Base-by-base conservation (phyloP, 2,113 vertebrate genomes). In the Rhinichthys klamathensis region DNA sequence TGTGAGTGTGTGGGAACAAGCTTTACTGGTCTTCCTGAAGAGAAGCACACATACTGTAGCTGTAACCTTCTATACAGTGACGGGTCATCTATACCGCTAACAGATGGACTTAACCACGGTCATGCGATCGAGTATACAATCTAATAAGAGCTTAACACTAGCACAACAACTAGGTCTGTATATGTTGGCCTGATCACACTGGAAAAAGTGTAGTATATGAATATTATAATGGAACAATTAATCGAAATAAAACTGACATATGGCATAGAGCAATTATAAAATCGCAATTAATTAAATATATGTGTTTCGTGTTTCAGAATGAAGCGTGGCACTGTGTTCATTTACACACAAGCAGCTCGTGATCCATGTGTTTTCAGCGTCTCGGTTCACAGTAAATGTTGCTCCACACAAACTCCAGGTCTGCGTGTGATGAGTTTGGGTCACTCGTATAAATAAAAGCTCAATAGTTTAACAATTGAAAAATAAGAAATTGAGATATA, bases 1-100 rank as follows among this genome's bases (percentile, higher is more conserved):
- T 74, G 38, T 56, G 41, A 54, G 87, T 51, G 60, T 63, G 54
- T 72, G 51, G 21, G 67, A 54, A 27, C 41, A 69, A 51, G 61
- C 9, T 27, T 18, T 69, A 51, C 61, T 5, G 3, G 15, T 80
- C 61, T 51, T 35, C 4, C 25, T 67, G 27, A 82, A 78, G 5
- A 13, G 51, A 58, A 13, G 0, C 5, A 82, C 8, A 63, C n/a
- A 67, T 16, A 38, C 35, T 38, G 4, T 38, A 63, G 58, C n/a
- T 80, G 16, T 46, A 51, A 49, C 18, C 16, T 15, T 49, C n/a
- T 77, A 38, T 21, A 21, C 27, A 32, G 27, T 18, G 7, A 27
- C 25, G 35, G 49, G 27, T 30, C 27, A 27, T 32, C 32, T 54
- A 32, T 54, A 6, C 18, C 4, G 13, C 74, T 32, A 21, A 54